Evolutionary conservation across 35 echinoderm and acorn worm genomes (phyloP).

Genomic region (Heliocidaris tuberculata): DNA sequence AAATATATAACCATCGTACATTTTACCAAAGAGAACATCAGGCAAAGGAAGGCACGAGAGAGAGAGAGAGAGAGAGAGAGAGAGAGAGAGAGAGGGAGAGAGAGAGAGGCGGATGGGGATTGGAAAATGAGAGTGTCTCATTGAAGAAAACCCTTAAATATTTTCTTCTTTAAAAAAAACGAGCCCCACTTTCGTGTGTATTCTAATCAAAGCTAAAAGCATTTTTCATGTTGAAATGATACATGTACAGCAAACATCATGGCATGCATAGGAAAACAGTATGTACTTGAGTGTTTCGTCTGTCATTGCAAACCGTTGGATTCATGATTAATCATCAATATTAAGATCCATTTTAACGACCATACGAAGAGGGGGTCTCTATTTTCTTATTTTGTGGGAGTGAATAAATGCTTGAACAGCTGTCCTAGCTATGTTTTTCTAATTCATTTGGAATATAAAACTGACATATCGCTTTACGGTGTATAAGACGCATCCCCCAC

Average conservation of each 20-base stretch:
- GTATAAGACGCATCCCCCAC: neutral
- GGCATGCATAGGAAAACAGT: no score
- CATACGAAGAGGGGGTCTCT: neutral
- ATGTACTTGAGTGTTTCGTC: no score
- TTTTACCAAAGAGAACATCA: no score
- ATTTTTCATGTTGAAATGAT: neutral
- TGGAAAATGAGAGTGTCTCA: no score
- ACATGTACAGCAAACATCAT: neutral
- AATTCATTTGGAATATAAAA: neutral
- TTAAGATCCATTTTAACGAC: neutral
- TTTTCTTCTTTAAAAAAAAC: neutral
- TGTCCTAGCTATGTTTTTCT: neutral
- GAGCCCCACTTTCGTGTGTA: neutral
- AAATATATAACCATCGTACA: no score
- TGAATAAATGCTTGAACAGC: neutral
- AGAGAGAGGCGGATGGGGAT: no score
- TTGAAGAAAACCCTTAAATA: no score
- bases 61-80: no score
- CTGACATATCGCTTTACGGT: neutral
- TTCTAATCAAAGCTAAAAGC: neutral
- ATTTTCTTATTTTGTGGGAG: neutral
- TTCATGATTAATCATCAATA: neutral
- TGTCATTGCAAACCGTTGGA: no score
- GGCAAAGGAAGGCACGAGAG: no score
- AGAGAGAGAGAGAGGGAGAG: no score